These are phyloP conservation scores for Centropus unirufus DNA, from an alignment of 2,113 vertebrate genomes.

Conservation along the genomic window DNA sequence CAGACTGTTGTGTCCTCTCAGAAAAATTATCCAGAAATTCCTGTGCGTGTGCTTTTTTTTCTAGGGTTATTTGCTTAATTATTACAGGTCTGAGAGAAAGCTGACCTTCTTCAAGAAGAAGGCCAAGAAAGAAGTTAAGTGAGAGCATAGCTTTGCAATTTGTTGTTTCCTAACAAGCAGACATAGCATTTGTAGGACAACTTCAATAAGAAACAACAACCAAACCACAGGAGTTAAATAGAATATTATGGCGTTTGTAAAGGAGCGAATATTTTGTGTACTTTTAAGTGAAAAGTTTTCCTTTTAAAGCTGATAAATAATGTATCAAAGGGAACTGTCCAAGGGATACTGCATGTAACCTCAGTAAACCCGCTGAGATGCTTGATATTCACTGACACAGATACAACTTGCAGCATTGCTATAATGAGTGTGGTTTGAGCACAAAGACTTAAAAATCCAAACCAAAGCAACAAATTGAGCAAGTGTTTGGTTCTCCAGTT, in stretches of 20 bases:
- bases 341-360: not conserved
- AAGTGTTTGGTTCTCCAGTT: not conserved
- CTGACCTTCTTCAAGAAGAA: not conserved
- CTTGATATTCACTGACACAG: not conserved
- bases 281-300: not conserved
- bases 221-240: not conserved
- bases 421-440: not conserved
- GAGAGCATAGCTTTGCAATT: not conserved
- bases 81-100: not conserved
- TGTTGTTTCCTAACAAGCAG: not conserved
- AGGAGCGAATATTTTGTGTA: not conserved
- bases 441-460: not conserved
- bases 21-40: not conserved
- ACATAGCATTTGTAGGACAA: not conserved
- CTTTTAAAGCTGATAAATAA: constrained; percentile 4
- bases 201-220: not conserved
- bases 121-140: not conserved
- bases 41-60: not conserved
- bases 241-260: not conserved
- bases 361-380: not conserved
- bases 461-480: not conserved
- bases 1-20: not conserved
- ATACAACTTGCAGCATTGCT: not conserved
- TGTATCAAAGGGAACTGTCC: not conserved
- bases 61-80: not conserved